phyloP scores from a whole-genome alignment of 2,888 invertebrate species.

The Drosophila melanosoma region DNA sequence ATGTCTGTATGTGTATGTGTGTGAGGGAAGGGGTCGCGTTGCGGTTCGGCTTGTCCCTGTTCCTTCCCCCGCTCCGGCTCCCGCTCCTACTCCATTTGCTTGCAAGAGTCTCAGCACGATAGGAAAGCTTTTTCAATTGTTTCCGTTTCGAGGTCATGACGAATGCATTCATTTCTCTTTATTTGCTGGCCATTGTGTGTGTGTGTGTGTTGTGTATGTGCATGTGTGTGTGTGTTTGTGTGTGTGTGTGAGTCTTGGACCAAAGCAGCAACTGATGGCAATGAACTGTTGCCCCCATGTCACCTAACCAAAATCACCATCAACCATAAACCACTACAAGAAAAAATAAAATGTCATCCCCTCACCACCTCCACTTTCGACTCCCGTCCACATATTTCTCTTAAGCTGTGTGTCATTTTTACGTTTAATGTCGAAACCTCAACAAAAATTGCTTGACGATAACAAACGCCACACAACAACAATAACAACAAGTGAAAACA shows the following conservation, averaged over 20 bases:
- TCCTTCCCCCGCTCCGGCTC: not conserved
- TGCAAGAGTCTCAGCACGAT: conserved; percentile 61
- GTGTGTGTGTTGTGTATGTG: not conserved
- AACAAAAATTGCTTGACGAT: conserved; percentile 71
- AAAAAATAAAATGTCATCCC: not conserved
- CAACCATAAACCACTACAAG: conserved; percentile 3
- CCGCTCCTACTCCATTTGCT: conserved; percentile 15
- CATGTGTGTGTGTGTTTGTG: conserved; percentile 12
- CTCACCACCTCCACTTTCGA: not conserved
- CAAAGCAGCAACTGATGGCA: conserved; percentile 70
- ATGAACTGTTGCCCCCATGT: conserved; percentile 65
- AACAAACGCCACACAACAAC: conserved; percentile 33
- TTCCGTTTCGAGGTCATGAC: conserved; percentile 80
- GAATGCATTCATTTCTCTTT: conserved; percentile 77
- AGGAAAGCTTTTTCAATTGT: conserved; percentile 81
- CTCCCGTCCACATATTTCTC: conserved; percentile 11
- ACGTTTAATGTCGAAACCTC: conserved; percentile 68
- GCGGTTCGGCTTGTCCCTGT: conserved; percentile 18
- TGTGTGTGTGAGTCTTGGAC: conserved; percentile 45
- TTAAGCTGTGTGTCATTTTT: conserved; percentile 64
- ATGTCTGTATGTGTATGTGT: conserved; percentile 19
- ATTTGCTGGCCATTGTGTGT: conserved; percentile 42
- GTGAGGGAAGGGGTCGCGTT: conserved; percentile 16
- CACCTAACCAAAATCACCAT: conserved; percentile 1
- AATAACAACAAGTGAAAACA: conserved; percentile 5